Base-by-base conservation (phyloP, 2,113 vertebrate species). In the Suricata suricatta region DNA sequence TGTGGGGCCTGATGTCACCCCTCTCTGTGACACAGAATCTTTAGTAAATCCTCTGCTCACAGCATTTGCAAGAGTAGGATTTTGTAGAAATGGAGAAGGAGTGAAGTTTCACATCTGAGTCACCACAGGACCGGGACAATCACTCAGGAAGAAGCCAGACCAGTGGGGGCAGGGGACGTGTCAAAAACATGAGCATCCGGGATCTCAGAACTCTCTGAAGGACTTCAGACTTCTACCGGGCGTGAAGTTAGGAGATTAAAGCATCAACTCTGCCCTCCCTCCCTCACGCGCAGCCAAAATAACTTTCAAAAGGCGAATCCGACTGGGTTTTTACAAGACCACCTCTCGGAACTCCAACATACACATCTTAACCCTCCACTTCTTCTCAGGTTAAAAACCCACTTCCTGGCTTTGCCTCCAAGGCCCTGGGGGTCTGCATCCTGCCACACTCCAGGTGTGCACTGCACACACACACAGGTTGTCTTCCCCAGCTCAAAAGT, bases 21-120 rank as follows among this genome's bases (percentile, higher is more conserved):
- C 4, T n/a, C 11, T 44, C n/a, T 66, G 63, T 12, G 44, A 41
- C 72, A 27, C 16, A 6, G 54, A 74, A 21, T 29, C 72, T 50
- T 84, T 11, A 41, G 38, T 16, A 47, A 72, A 47, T 14, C 29
- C 3, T 47, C 63, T 27, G 10, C n/a, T 52, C 47, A 35, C 25
- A 68, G 60, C 17, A 23, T 68, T 80, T 93, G 82, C 90, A 80
- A 88, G 87, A 82, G 52, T 0, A 15, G 44, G 6, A 33, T 33
- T 91, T 80, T 50, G 54, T 31, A 64, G 54, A 69, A 90, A 71
- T 72, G 93, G 74, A 83, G 91, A 90, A 92, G 52, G 35, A 19
- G 14, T 16, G 25, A 69, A 19, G 91, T 74, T 76, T 86, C 88
- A 60, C 0, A 0, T 38, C 38, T 88, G 90, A 96, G 83, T 93